Percentiles rank a stretch among this genome's conserved stretches.
Evolutionary conservation across 2,797 vertebrate species (phyloP).

Genomic region (Helostoma temminkii): DNA sequence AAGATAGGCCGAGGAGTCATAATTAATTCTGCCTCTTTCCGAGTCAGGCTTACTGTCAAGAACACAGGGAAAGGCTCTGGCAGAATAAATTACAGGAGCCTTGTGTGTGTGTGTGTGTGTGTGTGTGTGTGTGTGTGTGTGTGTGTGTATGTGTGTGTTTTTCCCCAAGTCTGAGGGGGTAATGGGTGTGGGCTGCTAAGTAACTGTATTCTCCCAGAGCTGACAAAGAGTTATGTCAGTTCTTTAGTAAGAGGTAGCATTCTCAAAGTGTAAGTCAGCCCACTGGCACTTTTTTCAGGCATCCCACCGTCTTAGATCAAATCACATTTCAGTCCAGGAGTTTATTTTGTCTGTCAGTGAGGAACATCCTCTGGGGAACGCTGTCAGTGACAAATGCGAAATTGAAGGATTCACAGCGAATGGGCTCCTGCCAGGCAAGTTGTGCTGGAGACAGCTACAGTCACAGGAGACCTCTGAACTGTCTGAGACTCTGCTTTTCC

Average conservation of each 20-base stretch:
- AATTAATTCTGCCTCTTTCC: constrained; percentile 84
- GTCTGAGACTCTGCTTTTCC: constrained; percentile 50
- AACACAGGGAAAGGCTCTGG: constrained; percentile 73
- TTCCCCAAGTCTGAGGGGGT: constrained; percentile 24
- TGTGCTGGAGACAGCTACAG: constrained; percentile 55
- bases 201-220: constrained; percentile 51
- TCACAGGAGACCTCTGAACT: constrained; percentile 61
- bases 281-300: constrained; percentile 35
- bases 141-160: not conserved
- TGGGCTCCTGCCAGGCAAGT: constrained; percentile 56
- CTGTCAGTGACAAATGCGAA: constrained; percentile 73
- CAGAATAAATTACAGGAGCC: constrained; percentile 78
- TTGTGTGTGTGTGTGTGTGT: constrained; percentile 5
- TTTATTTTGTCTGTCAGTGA: constrained; percentile 76
- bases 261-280: constrained; percentile 64
- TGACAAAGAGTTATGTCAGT: constrained; percentile 48
- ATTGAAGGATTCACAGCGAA: constrained; percentile 70
- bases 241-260: constrained; percentile 41
- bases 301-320: constrained; percentile 66
- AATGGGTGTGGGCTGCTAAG: constrained; percentile 35
- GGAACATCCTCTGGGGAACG: constrained; percentile 67
- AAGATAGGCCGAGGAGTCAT: constrained; percentile 85
- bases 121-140: constrained; percentile 8
- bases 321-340: constrained; percentile 74
- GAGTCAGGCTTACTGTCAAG: constrained; percentile 80